A percentile compares a stretch with the other conserved stretches of the same genome.
Evolutionary conservation across 1,140 invertebrate genomes (phyloP).

Genomic region (Brachionus koreanus): DNA sequence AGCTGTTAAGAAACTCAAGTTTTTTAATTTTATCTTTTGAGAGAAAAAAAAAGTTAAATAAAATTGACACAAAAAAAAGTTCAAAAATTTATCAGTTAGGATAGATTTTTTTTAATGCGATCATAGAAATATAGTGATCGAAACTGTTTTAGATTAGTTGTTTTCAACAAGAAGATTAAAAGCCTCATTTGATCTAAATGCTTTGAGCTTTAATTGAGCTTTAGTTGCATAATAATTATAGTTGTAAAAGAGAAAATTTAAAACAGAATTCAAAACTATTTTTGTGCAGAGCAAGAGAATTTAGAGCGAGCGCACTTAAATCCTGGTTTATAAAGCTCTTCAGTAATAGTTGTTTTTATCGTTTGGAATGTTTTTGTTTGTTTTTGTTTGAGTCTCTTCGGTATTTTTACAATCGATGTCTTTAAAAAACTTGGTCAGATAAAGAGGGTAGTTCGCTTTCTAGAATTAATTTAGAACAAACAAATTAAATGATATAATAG

Average conservation of each 20-base stretch:
- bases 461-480: slow-evolving; percentile 19
- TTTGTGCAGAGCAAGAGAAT: not conserved
- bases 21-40: not conserved
- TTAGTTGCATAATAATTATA: not conserved
- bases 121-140: not conserved
- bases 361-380: not conserved
- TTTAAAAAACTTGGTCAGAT: not conserved
- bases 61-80: too few relatives aligned
- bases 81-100: too few relatives aligned
- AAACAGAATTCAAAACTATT: not conserved
- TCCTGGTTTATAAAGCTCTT: not conserved
- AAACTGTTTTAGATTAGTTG: not conserved
- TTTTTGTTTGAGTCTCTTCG: not conserved
- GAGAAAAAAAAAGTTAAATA: too few relatives aligned
- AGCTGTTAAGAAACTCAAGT: too few relatives aligned
- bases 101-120: too few relatives aligned
- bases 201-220: not conserved
- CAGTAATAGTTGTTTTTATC: not conserved
- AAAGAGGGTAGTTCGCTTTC: not conserved
- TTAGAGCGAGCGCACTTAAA: not conserved
- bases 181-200: slow-evolving; percentile 13
- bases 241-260: not conserved
- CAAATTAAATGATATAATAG: slow-evolving; percentile 5
- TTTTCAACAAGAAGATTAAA: not conserved
- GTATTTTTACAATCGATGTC: not conserved